Percentiles rank a stretch among this genome's conserved stretches.
These are phyloP conservation scores for Adoxophyes honmai DNA, from an alignment of 1,140 invertebrate genomes.

Conservation along the genomic window DNA sequence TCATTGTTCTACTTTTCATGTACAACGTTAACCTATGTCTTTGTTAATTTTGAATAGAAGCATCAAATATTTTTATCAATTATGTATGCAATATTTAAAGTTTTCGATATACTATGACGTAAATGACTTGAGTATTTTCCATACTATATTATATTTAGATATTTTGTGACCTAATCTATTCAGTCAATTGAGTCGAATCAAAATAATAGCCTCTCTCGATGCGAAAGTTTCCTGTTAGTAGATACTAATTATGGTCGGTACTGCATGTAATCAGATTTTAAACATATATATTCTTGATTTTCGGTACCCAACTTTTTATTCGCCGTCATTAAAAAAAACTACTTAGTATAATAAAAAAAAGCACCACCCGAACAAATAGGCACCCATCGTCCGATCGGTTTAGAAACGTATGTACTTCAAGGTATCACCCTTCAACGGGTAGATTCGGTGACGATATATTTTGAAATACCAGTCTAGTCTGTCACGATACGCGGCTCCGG, in stretches of 20 bases:
- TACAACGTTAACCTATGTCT: slow-evolving; percentile 27
- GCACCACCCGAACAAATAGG: slow-evolving; percentile 33
- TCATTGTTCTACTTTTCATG: slow-evolving; percentile 25
- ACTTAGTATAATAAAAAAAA: slow-evolving; percentile 29
- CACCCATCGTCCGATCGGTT: slow-evolving; percentile 24
- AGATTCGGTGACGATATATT: background rate
- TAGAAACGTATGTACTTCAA: slow-evolving; percentile 18
- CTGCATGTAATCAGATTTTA: slow-evolving; percentile 28
- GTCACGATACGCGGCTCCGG: background rate
- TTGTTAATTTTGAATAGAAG: slow-evolving; percentile 18
- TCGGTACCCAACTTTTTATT: slow-evolving; percentile 16
- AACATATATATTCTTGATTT: slow-evolving; percentile 25
- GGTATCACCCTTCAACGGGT: background rate
- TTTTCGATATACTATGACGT: slow-evolving; percentile 17
- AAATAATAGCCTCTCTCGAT: slow-evolving; percentile 71
- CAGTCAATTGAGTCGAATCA: slow-evolving; percentile 74
- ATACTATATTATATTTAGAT: slow-evolving; percentile 45
- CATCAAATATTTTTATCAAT: slow-evolving; percentile 1
- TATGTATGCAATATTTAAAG: background rate
- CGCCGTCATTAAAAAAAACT: slow-evolving; percentile 29
- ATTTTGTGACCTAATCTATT: slow-evolving; percentile 72
- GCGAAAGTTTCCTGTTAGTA: slow-evolving; percentile 37
- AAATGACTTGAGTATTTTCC: slow-evolving; percentile 57
- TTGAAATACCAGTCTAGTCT: background rate
- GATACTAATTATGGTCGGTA: slow-evolving; percentile 10